These are phyloP conservation scores for Grapholita molesta DNA, from an alignment of 1,140 invertebrate species.

Conservation along the genomic window DNA sequence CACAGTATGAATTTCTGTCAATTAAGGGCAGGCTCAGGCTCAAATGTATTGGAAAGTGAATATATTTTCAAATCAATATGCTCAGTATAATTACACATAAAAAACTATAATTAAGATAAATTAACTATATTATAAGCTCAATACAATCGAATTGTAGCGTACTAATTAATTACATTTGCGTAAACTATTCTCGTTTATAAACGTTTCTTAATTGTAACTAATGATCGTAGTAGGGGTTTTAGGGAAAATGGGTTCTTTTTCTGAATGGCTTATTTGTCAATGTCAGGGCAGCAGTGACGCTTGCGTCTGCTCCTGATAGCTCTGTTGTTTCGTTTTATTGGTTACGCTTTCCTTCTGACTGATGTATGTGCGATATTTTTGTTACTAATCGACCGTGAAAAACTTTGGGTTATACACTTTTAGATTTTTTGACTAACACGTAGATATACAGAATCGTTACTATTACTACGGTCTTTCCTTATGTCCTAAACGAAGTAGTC, in stretches of 20 bases:
- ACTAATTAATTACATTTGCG: not conserved
- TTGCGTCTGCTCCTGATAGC: conserved; percentile 55
- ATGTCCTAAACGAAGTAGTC: no score
- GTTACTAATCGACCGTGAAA: conserved; percentile 14
- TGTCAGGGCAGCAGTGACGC: conserved; percentile 44
- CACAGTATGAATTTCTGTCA: not conserved
- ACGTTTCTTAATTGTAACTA: conserved; percentile 1
- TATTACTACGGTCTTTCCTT: no score
- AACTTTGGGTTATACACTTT: not conserved
- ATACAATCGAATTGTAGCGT: no score
- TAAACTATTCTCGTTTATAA: no score
- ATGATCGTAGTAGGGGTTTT: conserved; percentile 36
- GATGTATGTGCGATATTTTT: conserved; percentile 13
- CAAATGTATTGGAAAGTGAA: not conserved
- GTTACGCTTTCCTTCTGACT: conserved; percentile 39
- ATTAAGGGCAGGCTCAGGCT: not conserved
- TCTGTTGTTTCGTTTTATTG: conserved; percentile 52
- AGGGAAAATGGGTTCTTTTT: conserved; percentile 52
- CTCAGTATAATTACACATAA: no score
- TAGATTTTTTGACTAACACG: not conserved
- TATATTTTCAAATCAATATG: no score
- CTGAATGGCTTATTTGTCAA: conserved; percentile 61
- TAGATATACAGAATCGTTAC: not conserved
- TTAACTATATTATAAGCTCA: no score
- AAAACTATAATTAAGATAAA: no score